These are phyloP conservation scores for Heliconius hermathena DNA, from an alignment of 1,140 invertebrate genomes.

Conservation along the genomic window DNA sequence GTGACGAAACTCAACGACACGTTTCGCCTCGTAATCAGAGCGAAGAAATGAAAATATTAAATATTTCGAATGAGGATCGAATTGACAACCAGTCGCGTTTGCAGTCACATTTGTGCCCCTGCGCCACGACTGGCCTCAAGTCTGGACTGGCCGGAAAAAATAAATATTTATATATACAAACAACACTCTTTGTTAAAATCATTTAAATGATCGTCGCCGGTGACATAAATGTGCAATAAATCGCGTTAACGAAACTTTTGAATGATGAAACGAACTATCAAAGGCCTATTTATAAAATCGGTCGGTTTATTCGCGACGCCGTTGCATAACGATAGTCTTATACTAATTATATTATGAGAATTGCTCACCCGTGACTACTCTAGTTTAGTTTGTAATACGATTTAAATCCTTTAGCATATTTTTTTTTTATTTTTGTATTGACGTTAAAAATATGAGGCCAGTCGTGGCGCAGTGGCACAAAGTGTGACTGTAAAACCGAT, in stretches of 20 bases:
- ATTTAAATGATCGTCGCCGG: background rate
- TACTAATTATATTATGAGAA: conserved; percentile 37
- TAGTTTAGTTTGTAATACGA: background rate
- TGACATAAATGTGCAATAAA: conserved; percentile 35
- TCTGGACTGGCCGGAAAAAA: background rate
- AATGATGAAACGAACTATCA: conserved; percentile 49
- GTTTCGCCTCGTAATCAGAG: too few species aligned
- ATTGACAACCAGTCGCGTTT: too few species aligned
- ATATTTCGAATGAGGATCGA: too few species aligned
- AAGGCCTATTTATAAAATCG: conserved; percentile 50
- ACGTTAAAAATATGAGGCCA: background rate
- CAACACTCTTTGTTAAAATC: background rate
- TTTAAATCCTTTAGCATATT: background rate
- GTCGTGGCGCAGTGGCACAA: too few species aligned
- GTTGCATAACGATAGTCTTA: conserved; percentile 46
- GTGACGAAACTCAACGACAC: too few species aligned
- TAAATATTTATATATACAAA: background rate
- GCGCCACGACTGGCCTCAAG: background rate
- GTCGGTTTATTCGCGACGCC: conserved; percentile 43
- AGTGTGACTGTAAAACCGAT: too few species aligned
- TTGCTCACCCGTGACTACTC: conserved; percentile 28
- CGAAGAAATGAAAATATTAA: too few species aligned
- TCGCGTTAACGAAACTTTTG: conserved; percentile 35
- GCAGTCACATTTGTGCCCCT: background rate
- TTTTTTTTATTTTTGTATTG: background rate